A percentile compares a stretch with the other conserved stretches of the same genome.
Conservation (phyloP, 2,113 vertebrate species). For the Entelurus aequoreus region DNA sequence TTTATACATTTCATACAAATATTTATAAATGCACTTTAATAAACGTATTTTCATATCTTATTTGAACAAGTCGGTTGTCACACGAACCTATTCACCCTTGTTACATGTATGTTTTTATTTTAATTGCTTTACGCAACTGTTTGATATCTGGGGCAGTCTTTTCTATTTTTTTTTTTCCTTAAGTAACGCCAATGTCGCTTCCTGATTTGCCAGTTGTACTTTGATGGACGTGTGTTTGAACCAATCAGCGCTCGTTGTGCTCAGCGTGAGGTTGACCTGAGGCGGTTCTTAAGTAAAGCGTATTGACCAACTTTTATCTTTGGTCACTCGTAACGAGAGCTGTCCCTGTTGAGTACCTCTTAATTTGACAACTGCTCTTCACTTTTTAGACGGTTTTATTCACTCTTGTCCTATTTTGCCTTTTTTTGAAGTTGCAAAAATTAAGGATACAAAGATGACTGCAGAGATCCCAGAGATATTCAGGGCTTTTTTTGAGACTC, state of each 20-base stretch:
- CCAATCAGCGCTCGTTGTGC: constrained; percentile 25
- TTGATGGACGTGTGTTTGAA: neutral
- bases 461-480: constrained; percentile 84
- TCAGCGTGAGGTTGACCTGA: neutral
- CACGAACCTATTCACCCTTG: neutral
- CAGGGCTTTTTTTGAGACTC: constrained; percentile 83
- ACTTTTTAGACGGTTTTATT: neutral
- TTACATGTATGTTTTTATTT: no score
- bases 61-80: neutral
- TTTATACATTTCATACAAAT: no score
- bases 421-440: neutral
- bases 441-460: constrained; percentile 38
- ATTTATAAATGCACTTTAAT: no score
- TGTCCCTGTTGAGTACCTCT: neutral
- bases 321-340: no score
- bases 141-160: no score
- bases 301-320: no score
- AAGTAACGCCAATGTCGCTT: constrained; percentile 1
- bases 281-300: constrained; percentile 46
- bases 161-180: constrained; percentile 3
- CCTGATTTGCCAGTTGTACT: constrained; percentile 14
- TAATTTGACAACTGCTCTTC: neutral
- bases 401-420: neutral
- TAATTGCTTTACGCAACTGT: neutral
- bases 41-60: neutral